phyloP scores from a whole-genome alignment of 2,888 invertebrate genomes.

The Hedychridium roseum region DNA sequence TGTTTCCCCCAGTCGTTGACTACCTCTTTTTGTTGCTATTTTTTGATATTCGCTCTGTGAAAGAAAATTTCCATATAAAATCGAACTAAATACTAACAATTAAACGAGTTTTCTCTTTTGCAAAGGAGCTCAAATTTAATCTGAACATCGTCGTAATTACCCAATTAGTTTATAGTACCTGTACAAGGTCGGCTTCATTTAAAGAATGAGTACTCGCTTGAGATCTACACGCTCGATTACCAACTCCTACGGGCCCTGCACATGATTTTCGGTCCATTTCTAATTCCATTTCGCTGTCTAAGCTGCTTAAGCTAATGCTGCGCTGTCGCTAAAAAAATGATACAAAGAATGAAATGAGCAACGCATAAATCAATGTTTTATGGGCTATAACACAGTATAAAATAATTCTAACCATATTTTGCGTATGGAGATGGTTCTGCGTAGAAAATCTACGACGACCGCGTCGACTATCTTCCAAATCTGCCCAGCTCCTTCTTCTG shows the following conservation, averaged over 20 bases:
- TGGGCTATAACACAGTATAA: background rate
- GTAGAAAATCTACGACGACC: constrained; percentile 52
- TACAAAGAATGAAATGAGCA: constrained; percentile 16
- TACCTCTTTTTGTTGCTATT: constrained; percentile 68
- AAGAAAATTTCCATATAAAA: constrained; percentile 19
- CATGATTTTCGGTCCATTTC: constrained; percentile 65
- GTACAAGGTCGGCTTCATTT: constrained; percentile 83
- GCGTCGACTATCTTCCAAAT: constrained; percentile 73
- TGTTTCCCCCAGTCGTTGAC: constrained; percentile 64
- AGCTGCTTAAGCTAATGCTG: constrained; percentile 78
- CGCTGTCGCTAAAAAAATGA: constrained; percentile 52
- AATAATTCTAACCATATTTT: constrained; percentile 54
- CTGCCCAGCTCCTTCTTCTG: constrained; percentile 85
- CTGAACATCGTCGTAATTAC: constrained; percentile 51
- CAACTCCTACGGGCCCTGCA: constrained; percentile 64
- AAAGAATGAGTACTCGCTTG: constrained; percentile 79
- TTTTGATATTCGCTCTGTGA: constrained; percentile 78
- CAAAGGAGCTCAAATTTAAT: no score
- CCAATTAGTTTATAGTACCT: no score
- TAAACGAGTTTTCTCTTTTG: no score
- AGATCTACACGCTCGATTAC: constrained; percentile 55
- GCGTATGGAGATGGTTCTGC: constrained; percentile 59
- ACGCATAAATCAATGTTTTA: constrained; percentile 15
- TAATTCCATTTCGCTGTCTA: constrained; percentile 86
- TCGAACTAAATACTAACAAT: no score